Base-by-base conservation (phyloP, 2,797 vertebrate species). In the Potorous gilbertii region DNA sequence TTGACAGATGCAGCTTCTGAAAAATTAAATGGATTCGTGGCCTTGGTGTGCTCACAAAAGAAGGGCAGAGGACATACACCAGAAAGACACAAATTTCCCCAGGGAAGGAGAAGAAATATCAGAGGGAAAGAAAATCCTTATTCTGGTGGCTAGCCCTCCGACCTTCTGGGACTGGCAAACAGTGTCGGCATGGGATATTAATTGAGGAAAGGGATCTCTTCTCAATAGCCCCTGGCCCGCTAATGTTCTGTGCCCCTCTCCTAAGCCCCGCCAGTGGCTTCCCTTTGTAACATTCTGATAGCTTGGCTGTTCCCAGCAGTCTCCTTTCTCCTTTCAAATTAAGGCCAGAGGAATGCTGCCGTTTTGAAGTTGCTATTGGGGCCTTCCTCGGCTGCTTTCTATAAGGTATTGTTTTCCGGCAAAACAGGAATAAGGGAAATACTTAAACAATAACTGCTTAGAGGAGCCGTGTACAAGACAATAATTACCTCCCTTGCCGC, bases 141-240 rank as follows among this genome's bases (percentile, higher is more conserved):
- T 98, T 97, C 98, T 97, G 97, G 92, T 94, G 97, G 94, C 91
- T 66, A 91, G 97, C 96, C 97, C 96, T 57, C 92, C 98, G 98
- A 98, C 98, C 98, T 98, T 96, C 14, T 0, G 95, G 97, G 98
- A 96, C 98, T 98, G 96, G 98, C 98, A 98, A 98, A 98, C 95
- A 98, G 97, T 96, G 97, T 96, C 97, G 97, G 97, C 96, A 98
- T 97, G 98, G 98, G 98, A 97, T 98, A 98, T 98, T 98, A 98
- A 96, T 97, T 96, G 98, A 98, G 98, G 98, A 98, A 98, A 98
- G 98, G 98, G 98, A 97, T 98, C 95, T 98, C 98, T 98, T 98
- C 98, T 97, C 81, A 13, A 96, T 97, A 98, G 96, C 98, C 93
- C 98, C 97, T 98, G 98, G 98, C 98, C 98, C 98, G 96, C 97